phyloP scores from a whole-genome alignment of 1,140 invertebrate genomes.

The Liolophura sinensis region DNA sequence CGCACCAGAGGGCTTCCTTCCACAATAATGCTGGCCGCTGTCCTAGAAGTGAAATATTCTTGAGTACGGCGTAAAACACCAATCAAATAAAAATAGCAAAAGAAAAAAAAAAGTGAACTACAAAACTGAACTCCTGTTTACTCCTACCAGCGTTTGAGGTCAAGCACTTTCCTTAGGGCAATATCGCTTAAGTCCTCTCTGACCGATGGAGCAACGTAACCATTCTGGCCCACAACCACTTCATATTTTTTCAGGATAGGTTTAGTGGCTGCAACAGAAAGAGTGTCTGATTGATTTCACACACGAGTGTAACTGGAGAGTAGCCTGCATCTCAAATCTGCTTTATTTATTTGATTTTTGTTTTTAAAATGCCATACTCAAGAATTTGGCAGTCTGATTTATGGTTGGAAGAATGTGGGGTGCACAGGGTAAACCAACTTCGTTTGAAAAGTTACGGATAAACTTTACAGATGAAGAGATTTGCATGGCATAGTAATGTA shows the following conservation, averaged over 20 bases:
- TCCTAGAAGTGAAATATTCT: too few species aligned
- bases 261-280: constrained; percentile 3
- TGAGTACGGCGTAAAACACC: too few species aligned
- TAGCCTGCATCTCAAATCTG: neutral
- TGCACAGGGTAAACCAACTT: too few species aligned
- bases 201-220: constrained; percentile 31
- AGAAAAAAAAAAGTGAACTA: too few species aligned
- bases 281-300: neutral
- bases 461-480: too few species aligned
- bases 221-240: neutral
- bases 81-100: too few species aligned
- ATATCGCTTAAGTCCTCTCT: constrained; percentile 30
- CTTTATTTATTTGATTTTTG: constrained; percentile 9
- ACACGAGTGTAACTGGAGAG: neutral
- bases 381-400: constrained; percentile 16
- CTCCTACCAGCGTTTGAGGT: constrained; percentile 43
- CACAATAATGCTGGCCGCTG: too few species aligned
- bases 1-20: too few species aligned
- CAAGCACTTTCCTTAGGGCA: constrained; percentile 40
- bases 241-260: neutral
- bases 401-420: too few species aligned
- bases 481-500: too few species aligned
- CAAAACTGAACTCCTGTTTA: neutral
- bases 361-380: constrained; percentile 11
- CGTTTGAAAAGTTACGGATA: too few species aligned